Evolutionary conservation across 1,140 invertebrate species (phyloP).

Genomic region (Meloidogyne chitwoodi): DNA sequence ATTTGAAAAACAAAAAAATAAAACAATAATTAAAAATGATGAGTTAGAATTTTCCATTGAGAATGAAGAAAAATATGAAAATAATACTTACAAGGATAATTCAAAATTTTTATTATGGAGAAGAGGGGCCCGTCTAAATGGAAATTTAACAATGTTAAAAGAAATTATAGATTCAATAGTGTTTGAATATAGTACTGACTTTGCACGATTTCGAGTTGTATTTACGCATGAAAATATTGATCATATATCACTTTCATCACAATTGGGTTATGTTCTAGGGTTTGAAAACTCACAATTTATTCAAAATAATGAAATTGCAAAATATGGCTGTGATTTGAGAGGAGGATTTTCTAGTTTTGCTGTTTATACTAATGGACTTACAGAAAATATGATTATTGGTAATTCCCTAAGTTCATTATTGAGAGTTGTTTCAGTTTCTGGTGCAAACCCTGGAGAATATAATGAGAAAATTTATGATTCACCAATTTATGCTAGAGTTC

Average conservation of each 20-base stretch:
- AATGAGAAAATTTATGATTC: constrained; percentile 16
- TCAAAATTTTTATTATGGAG: neutral
- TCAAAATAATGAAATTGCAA: constrained; percentile 4
- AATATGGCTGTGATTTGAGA: too few relatives aligned
- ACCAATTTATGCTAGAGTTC: constrained; percentile 1
- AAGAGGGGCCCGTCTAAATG: neutral
- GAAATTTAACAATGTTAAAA: neutral
- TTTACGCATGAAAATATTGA: neutral
- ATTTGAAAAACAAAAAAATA: neutral
- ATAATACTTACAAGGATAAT: neutral
- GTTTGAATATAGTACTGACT: neutral
- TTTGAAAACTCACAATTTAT: constrained; percentile 1
- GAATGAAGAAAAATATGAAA: neutral
- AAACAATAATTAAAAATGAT: neutral
- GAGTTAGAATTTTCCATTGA: neutral
- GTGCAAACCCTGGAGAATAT: neutral
- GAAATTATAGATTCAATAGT: neutral
- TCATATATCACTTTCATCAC: neutral
- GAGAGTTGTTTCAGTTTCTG: neutral
- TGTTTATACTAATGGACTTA: neutral
- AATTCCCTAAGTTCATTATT: neutral
- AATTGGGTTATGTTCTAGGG: neutral
- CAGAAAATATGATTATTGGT: constrained; percentile 20
- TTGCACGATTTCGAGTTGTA: too few relatives aligned
- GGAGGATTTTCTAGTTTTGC: too few relatives aligned